A percentile compares a stretch with the other conserved stretches of the same genome.
phyloP scores from a whole-genome alignment of 2,888 invertebrate species.

The Nematopogon swammerdamellus region DNA sequence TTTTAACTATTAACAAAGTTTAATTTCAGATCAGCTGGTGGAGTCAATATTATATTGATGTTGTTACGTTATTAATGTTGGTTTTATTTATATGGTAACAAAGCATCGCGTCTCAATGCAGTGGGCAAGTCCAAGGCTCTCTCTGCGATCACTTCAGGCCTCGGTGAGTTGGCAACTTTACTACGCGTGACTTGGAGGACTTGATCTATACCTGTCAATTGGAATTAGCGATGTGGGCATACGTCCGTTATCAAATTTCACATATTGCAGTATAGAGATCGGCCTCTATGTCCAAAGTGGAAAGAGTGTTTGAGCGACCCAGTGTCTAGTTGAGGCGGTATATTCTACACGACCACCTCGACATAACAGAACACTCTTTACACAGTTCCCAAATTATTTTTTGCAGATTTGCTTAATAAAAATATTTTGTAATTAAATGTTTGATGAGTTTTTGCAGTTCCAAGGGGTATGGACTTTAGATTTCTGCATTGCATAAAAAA shows the following conservation, averaged over 20 bases:
- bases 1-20: constrained; percentile 41
- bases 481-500: background rate
- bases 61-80: constrained; percentile 45
- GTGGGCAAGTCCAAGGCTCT: constrained; percentile 83
- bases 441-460: background rate
- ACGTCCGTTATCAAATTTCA: background rate
- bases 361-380: no score
- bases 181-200: background rate
- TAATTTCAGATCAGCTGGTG: constrained; percentile 48
- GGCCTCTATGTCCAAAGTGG: background rate
- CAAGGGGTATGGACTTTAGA: background rate
- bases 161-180: constrained; percentile 71
- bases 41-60: constrained; percentile 38
- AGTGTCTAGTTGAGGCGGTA: no score
- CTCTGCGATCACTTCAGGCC: constrained; percentile 85
- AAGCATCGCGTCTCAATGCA: constrained; percentile 67
- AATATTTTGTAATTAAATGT: background rate
- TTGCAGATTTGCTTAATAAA: no score
- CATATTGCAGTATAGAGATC: background rate
- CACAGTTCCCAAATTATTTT: no score
- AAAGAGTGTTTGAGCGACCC: background rate
- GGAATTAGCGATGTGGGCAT: no score
- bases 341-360: no score
- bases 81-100: constrained; percentile 61
- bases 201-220: background rate